Conservation (phyloP, 2,113 vertebrate genomes). For the Glaucidium brasilianum region DNA sequence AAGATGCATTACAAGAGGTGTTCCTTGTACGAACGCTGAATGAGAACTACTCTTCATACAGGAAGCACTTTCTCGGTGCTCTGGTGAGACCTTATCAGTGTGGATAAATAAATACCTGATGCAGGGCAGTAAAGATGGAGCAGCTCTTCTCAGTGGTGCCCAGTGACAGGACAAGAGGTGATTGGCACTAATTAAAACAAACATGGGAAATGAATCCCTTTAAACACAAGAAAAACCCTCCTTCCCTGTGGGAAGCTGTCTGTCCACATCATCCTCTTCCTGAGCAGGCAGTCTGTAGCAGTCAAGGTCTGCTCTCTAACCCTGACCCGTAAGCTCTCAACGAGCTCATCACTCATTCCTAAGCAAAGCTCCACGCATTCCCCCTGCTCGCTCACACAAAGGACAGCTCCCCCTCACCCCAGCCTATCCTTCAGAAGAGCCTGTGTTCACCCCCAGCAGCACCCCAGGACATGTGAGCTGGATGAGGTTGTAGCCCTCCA, state of each 20-base stretch:
- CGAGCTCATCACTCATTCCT: not conserved
- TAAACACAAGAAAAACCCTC: not conserved
- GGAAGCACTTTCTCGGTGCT: not conserved
- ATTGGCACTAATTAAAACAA: not conserved
- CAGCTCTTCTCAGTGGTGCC: not conserved
- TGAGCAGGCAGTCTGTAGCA: not conserved
- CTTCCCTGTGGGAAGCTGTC: not conserved
- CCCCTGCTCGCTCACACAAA: not conserved
- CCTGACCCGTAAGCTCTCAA: not conserved
- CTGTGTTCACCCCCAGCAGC: not conserved
- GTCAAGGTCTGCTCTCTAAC: not conserved
- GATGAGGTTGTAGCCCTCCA: not conserved
- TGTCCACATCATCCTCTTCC: not conserved
- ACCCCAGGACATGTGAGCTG: not conserved
- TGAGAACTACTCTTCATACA: rapidly evolving
- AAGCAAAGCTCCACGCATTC: not conserved
- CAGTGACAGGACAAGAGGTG: not conserved
- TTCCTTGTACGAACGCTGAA: rapidly evolving
- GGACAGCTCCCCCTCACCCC: not conserved
- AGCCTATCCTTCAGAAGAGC: not conserved
- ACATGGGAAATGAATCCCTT: not conserved
- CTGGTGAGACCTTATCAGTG: rapidly evolving
- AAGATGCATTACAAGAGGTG: no score
- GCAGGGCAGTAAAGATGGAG: not conserved
- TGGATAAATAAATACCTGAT: not conserved